Percentiles rank a stretch among this genome's conserved stretches.
Evolutionary conservation across 2,888 invertebrate species (phyloP).

Genomic region (Synergus japonicus): DNA sequence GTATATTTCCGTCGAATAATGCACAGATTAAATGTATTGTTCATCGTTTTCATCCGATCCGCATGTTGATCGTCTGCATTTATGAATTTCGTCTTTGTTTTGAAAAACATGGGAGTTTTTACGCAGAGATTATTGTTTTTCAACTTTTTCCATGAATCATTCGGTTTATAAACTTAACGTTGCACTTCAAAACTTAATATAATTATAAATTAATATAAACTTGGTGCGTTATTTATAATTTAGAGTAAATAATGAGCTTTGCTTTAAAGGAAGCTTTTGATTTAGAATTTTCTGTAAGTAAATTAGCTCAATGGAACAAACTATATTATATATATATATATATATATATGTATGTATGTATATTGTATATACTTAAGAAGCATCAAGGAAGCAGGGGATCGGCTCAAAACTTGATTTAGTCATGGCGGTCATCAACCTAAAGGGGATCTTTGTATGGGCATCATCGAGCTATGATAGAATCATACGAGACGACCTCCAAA

Average conservation of each 20-base stretch:
- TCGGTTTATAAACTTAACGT: not conserved
- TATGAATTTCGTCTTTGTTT: not conserved
- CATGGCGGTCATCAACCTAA: not conserved
- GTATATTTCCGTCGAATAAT: not conserved
- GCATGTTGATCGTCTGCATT: not conserved
- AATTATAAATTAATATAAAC: too few relatives aligned
- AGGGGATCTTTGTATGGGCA: not conserved
- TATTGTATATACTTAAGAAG: too few relatives aligned
- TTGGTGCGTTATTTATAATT: too few relatives aligned
- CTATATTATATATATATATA: too few relatives aligned
- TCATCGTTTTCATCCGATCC: not conserved
- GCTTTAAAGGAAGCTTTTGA: too few relatives aligned
- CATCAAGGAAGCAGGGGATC: not conserved
- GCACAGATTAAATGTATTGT: not conserved
- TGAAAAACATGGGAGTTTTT: not conserved
- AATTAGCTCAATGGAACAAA: too few relatives aligned
- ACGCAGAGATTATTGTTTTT: not conserved
- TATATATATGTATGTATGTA: too few relatives aligned
- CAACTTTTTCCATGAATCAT: not conserved
- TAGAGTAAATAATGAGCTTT: too few relatives aligned
- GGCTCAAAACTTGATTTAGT: not conserved
- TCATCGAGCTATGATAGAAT: slow-evolving; percentile 7
- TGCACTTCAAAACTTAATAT: too few relatives aligned
- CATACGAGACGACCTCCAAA: slow-evolving; percentile 7
- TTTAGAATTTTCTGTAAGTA: too few relatives aligned